phyloP scores from a whole-genome alignment of 2,888 invertebrate genomes.

The Brachypalpus laphriformis region DNA sequence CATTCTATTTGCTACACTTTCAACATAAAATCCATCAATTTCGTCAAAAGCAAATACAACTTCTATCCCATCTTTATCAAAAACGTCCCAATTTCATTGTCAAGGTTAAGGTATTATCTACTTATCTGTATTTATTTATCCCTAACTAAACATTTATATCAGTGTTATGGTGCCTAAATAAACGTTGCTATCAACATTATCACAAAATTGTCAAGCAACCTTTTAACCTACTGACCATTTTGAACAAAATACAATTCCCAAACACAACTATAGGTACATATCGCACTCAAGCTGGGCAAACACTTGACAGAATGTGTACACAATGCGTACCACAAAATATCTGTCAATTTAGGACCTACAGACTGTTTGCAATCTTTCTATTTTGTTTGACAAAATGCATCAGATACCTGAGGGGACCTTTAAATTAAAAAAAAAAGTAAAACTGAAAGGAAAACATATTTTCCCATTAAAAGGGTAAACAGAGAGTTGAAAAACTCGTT shows the following conservation, averaged over 20 bases:
- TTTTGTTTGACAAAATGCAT: conserved; percentile 50
- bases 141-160: conserved; percentile 55
- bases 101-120: conserved; percentile 59
- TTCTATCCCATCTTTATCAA: conserved; percentile 36
- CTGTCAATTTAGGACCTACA: conserved; percentile 47
- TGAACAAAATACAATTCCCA: not conserved
- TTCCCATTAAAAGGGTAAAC: conserved; percentile 70
- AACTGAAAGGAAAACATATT: conserved; percentile 40
- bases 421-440: conserved; percentile 10
- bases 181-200: conserved; percentile 34
- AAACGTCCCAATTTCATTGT: conserved; percentile 14
- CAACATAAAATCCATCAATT: not conserved
- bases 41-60: conserved; percentile 2
- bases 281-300: conserved; percentile 66
- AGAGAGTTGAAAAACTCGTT: conserved; percentile 34
- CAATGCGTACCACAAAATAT: conserved; percentile 45
- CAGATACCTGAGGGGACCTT: conserved; percentile 50
- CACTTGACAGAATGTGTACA: conserved; percentile 64
- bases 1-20: not conserved
- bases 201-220: conserved; percentile 30
- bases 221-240: conserved; percentile 64
- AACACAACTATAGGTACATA: conserved; percentile 36
- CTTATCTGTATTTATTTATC: conserved; percentile 40
- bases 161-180: conserved; percentile 46
- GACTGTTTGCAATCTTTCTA: conserved; percentile 21